Base-by-base conservation (phyloP, 2,888 invertebrate genomes). In the Dorcus hopei region DNA sequence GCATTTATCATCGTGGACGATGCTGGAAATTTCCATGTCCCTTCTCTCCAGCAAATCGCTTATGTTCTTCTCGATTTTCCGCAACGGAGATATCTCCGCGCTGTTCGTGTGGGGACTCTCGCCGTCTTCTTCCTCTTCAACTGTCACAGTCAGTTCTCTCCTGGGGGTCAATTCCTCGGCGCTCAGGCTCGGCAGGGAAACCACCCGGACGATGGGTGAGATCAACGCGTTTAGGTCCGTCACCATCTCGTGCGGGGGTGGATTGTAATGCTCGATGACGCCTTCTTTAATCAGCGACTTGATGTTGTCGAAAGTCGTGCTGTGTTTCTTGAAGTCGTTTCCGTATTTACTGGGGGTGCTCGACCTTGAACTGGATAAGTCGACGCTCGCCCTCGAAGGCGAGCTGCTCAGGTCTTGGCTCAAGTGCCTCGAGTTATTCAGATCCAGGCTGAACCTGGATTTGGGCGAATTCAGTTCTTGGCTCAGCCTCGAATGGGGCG, bases 291-390 rank as follows among this genome's bases (percentile, higher is more conserved):
- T 83, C 65, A 90, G 77, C 42, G 88, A 88, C 72, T 87, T 87
- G 68, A 90, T 87, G 72, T 89, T 89, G 80, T 90, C 89, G 74
- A 90, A 90, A 7, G 89, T 89, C 45, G 87, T 87, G 65, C 88
- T 89, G 77, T 87, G 88, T 70, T 88, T 86, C 71, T 87, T 88
- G 67, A 85, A 83, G 71, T 88, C 88, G 8, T 82, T 77, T 70
- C 82, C 80, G 57, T 72, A 70, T 62, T 74, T 72, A 70, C 80
- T 83, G 7, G 85, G 85, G 0, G 78, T 77, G 61, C 75, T 77
- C 9, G 75, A 75, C 66, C 76, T 67, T 43, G 76, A 75, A 63
- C 75, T 76, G n/a, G 74, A 74, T 26, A 72, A 61, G 61, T 75
- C 75, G 9, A 67, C 68, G 57, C 75, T 76, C 33, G 73, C 64